phyloP scores from a whole-genome alignment of 2,888 invertebrate genomes.

The Thymelicus lineola region DNA sequence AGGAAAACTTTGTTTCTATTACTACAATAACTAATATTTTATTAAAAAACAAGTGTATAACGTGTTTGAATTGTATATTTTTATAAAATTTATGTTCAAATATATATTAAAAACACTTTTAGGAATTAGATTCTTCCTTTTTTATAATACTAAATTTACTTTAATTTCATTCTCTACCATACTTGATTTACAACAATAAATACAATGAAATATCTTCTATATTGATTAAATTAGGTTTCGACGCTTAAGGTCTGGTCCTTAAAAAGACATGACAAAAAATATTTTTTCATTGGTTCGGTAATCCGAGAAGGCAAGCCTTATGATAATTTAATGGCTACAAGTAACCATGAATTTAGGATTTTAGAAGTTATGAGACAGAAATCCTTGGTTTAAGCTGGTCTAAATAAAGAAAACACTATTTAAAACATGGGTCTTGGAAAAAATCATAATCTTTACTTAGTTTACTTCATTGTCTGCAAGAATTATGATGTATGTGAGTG shows the following conservation, averaged over 20 bases:
- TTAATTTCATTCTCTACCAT: constrained; percentile 1
- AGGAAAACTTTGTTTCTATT: no score
- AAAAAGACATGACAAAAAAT: constrained; percentile 31
- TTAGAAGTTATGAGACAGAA: constrained; percentile 42
- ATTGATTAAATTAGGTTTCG: constrained; percentile 36
- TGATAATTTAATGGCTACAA: constrained; percentile 51
- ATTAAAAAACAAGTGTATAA: no score
- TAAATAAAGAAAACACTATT: constrained; percentile 36
- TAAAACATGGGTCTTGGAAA: background rate
- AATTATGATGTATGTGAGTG: background rate
- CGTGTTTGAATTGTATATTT: no score
- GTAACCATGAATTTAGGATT: constrained; percentile 45
- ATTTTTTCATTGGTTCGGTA: constrained; percentile 35
- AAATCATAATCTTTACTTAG: constrained; percentile 14
- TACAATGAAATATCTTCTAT: constrained; percentile 25
- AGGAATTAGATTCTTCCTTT: background rate
- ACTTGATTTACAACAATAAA: constrained; percentile 14
- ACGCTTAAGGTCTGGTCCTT: constrained; percentile 33
- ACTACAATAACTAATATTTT: no score
- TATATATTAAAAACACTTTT: background rate
- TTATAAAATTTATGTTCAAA: background rate
- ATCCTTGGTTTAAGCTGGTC: constrained; percentile 41
- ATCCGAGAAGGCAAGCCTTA: constrained; percentile 41
- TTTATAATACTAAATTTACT: background rate
- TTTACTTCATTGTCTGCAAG: background rate